Base-by-base conservation (phyloP, 2,888 invertebrate species). In the Morinoia aosen region DNA sequence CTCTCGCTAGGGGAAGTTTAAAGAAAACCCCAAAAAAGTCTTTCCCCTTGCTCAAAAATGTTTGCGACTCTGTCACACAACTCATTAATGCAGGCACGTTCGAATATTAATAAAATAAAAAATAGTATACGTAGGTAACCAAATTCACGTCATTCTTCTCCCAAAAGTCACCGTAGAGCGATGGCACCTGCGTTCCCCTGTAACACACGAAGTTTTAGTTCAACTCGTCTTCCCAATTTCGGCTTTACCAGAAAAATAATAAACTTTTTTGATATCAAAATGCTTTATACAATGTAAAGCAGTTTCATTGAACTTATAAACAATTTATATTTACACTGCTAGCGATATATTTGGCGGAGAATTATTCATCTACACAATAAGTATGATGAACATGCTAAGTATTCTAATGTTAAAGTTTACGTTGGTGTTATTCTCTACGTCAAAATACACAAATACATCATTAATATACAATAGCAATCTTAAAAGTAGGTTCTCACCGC, bases 401-500 rank as follows among this genome's bases (percentile, higher is more conserved):
- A 33, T 33, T 25, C 33, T 76, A 76, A 76, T 25, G 16, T 76
- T 40, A 39, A 39, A 90, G 39, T 40, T 3, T 90, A 90, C 39
- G 40, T 10, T 90, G 39, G 40, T 11, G n/a, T 90, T 90, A 10
- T 90, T 19, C 40, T 90, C 25, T 40, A 90, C 39, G 39, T 40
- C 90, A 90, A 90, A 90, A 90, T 90, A 90, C 48, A 90, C 90
- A 90, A 90, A 90, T 48, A 90, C 11, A 40, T 90, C 39, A 40
- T 90, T 40, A 40, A 90, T 39, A 40, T 90, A 90, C 90, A 90
- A 48, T 40, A 40, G 11, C 11, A 76, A 8, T 12, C 25, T 33
- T 90, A 16, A 8, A 90, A 4, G 39, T 16, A 40, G 1, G 39
- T 39, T 40, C 33, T 40, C 90, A 11, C 40, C 10, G 12, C 1